phyloP scores from a whole-genome alignment of 2,888 invertebrate genomes.

The Thera britannica region DNA sequence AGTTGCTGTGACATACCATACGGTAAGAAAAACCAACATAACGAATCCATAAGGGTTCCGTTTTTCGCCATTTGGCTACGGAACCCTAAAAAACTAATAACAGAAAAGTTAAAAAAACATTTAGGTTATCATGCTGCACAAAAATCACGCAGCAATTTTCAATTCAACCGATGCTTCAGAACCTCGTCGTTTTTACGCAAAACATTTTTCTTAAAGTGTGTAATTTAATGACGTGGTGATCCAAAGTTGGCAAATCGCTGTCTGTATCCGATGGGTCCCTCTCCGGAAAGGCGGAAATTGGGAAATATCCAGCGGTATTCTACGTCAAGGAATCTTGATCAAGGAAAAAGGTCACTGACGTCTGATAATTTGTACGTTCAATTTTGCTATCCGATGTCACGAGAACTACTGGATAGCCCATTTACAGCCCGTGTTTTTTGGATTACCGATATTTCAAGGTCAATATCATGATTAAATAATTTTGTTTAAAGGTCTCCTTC shows the following conservation, averaged over 20 bases:
- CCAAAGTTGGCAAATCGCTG: slow-evolving; percentile 71
- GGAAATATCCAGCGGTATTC: slow-evolving; percentile 58
- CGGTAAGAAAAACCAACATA: too few relatives aligned
- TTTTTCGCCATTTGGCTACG: too few relatives aligned
- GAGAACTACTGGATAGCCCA: neutral
- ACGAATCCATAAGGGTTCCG: too few relatives aligned
- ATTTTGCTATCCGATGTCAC: slow-evolving; percentile 8
- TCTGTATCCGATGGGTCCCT: slow-evolving; percentile 63
- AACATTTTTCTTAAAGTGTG: slow-evolving; percentile 35
- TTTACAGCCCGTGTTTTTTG: neutral
- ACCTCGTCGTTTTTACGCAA: slow-evolving; percentile 2
- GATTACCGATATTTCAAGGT: neutral
- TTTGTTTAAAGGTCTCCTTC: neutral
- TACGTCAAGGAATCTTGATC: slow-evolving; percentile 50
- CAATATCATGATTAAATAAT: neutral
- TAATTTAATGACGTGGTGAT: slow-evolving; percentile 51
- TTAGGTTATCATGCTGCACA: neutral
- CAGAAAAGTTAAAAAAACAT: too few relatives aligned
- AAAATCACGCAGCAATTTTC: neutral
- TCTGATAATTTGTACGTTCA: slow-evolving; percentile 36
- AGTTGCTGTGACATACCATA: too few relatives aligned
- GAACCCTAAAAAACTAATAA: too few relatives aligned
- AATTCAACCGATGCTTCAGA: neutral
- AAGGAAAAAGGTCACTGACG: slow-evolving; percentile 43
- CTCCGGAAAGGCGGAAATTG: slow-evolving; percentile 71